Percentiles rank a stretch among this genome's conserved stretches.
These are phyloP conservation scores for Metaphire vulgaris DNA, from an alignment of 1,140 invertebrate species.

Conservation along the genomic window DNA sequence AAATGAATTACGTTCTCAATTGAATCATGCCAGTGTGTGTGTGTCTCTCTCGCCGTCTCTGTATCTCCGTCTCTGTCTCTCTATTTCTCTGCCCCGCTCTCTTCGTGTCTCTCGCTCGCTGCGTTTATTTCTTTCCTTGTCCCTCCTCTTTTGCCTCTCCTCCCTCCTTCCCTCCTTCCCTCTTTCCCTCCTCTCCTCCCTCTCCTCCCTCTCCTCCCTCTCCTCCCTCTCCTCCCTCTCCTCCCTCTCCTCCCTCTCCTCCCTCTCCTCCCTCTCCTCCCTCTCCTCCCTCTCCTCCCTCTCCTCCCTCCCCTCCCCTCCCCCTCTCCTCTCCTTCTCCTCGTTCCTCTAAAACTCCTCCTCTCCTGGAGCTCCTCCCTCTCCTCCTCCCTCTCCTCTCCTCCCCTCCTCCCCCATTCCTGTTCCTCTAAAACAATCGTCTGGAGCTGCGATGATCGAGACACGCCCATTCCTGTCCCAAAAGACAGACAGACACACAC, in stretches of 20 bases:
- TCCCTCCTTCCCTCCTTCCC: constrained; percentile 21
- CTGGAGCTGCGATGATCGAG: no score
- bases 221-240: not conserved
- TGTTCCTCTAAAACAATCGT: no score
- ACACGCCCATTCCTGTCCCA: no score
- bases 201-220: constrained; percentile 41
- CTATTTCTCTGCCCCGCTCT: no score
- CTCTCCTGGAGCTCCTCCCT: not conserved
- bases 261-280: constrained; percentile 3
- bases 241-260: not conserved
- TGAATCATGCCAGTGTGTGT: no score
- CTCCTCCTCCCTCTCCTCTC: not conserved
- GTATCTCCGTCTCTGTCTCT: no score
- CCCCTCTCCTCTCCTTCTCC: not conserved
- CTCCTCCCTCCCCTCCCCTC: constrained; percentile 3
- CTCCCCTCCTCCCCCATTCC: not conserved
- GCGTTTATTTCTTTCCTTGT: constrained; percentile 6
- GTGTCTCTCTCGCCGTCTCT: no score
- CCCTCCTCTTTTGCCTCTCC: no score
- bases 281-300: not conserved
- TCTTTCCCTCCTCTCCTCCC: constrained; percentile 28
- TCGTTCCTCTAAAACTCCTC: not conserved
- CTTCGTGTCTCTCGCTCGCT: constrained; percentile 15
- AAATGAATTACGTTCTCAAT: no score
- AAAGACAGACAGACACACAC: no score